Conservation (phyloP, 2,113 vertebrate genomes). For the Leptobrachium ailaonicum region DNA sequence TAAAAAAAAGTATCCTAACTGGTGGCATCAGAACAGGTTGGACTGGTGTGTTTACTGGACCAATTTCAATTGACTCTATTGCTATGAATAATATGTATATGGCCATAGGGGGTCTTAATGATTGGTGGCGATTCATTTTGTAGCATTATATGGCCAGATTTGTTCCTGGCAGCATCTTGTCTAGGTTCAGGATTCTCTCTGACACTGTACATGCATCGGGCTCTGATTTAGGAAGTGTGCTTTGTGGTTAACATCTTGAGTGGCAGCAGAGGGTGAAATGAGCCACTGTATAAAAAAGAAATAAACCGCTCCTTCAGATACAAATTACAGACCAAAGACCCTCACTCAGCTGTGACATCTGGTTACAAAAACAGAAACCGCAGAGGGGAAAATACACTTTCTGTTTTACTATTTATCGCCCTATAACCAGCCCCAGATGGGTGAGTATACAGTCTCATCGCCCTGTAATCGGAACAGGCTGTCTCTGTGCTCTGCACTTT, state of each 20-base stretch:
- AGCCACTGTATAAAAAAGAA: slow-evolving; percentile 49
- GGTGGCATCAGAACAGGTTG: no score
- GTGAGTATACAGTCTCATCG: slow-evolving; percentile 43
- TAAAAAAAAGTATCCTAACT: no score
- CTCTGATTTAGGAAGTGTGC: slow-evolving; percentile 28
- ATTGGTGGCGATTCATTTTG: slow-evolving; percentile 1
- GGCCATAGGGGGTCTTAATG: not conserved
- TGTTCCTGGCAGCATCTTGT: not conserved
- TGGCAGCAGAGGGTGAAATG: slow-evolving; percentile 37
- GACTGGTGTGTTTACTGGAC: no score
- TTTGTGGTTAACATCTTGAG: slow-evolving; percentile 33
- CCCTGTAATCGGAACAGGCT: slow-evolving; percentile 42
- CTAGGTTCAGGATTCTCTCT: not conserved
- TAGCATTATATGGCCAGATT: slow-evolving; percentile 5
- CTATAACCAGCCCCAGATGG: slow-evolving; percentile 46
- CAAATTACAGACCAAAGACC: slow-evolving; percentile 47
- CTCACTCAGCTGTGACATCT: slow-evolving; percentile 48
- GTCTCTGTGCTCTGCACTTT: slow-evolving; percentile 28
- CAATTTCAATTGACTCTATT: no score
- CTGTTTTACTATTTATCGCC: slow-evolving; percentile 47
- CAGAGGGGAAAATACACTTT: slow-evolving; percentile 45
- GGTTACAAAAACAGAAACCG: slow-evolving; percentile 47
- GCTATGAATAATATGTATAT: no score
- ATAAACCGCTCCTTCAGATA: slow-evolving; percentile 43
- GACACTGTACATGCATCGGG: slow-evolving; percentile 12